Percentiles rank a stretch among this genome's conserved stretches.
phyloP scores from a whole-genome alignment of 2,797 vertebrate genomes.

The Hozukius guyotensis region DNA sequence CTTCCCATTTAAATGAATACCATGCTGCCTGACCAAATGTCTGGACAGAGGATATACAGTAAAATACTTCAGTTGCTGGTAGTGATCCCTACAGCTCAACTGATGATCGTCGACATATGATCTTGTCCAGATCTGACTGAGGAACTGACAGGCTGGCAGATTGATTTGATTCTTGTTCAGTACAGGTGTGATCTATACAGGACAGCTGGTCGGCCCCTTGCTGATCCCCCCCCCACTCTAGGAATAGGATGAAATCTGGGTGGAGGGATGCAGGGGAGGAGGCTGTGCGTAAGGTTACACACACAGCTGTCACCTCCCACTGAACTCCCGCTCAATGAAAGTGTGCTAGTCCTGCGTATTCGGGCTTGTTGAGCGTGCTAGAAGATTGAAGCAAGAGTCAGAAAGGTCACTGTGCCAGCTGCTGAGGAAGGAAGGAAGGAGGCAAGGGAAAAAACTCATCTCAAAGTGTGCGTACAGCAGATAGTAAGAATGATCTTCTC shows the following conservation, averaged over 20 bases:
- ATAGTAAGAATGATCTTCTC: background rate
- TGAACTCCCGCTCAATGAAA: constrained; percentile 54
- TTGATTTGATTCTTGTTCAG: constrained; percentile 45
- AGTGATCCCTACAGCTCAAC: background rate
- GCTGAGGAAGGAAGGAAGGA: constrained; percentile 9
- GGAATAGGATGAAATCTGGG: constrained; percentile 42
- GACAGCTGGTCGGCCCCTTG: constrained; percentile 52
- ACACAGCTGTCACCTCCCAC: constrained; percentile 71
- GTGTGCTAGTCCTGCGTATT: constrained; percentile 17
- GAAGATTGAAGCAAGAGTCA: constrained; percentile 29
- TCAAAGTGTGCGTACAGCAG: background rate
- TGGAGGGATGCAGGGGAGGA: constrained; percentile 39
- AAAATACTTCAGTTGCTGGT: background rate
- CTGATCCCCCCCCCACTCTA: background rate
- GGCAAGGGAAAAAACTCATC: background rate
- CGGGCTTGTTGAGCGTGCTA: constrained; percentile 22
- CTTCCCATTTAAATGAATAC: background rate
- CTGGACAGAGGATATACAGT: background rate
- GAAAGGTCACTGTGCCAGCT: constrained; percentile 55
- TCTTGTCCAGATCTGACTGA: constrained; percentile 26
- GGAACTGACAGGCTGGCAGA: constrained; percentile 30
- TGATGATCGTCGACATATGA: constrained; percentile 23
- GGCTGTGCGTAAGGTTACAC: constrained; percentile 61
- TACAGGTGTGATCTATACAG: constrained; percentile 65
- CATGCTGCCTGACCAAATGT: background rate